Conservation (phyloP, 2,797 vertebrate genomes). For the Hippoglossus hippoglossus region DNA sequence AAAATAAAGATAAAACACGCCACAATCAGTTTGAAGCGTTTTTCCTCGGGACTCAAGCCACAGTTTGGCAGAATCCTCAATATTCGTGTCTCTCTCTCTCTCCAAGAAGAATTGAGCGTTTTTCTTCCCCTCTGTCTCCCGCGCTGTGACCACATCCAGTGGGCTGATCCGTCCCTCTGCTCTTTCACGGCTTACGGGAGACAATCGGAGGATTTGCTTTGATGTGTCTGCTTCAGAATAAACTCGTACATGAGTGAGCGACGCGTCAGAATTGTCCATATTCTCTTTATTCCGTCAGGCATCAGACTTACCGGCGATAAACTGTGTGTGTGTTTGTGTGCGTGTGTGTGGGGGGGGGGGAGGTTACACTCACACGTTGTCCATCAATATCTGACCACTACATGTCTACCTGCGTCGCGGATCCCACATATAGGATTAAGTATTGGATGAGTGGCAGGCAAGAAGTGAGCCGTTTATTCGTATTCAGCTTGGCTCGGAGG, state of each 20-base stretch:
- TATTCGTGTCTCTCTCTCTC: slow-evolving; percentile 3
- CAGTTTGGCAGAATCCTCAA: not conserved
- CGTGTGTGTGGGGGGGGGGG: not conserved
- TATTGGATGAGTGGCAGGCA: slow-evolving; percentile 31
- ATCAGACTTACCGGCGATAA: slow-evolving; percentile 17
- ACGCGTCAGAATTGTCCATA: slow-evolving; percentile 39
- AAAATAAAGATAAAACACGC: not conserved
- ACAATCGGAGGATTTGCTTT: slow-evolving; percentile 63
- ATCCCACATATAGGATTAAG: not conserved
- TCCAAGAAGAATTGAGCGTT: slow-evolving; percentile 37
- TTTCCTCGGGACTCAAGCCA: not conserved
- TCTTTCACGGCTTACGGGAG: slow-evolving; percentile 55
- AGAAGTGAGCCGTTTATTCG: slow-evolving; percentile 22
- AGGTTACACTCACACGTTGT: slow-evolving; percentile 29
- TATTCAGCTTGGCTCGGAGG: slow-evolving; percentile 7
- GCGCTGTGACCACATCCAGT: slow-evolving; percentile 38
- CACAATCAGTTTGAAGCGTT: not conserved
- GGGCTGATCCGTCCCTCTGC: slow-evolving; percentile 56
- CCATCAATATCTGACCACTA: slow-evolving; percentile 40
- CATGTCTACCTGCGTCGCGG: slow-evolving; percentile 34
- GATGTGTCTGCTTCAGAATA: slow-evolving; percentile 49
- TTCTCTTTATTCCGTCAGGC: slow-evolving; percentile 19
- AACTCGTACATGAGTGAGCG: slow-evolving; percentile 53
- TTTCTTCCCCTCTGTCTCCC: slow-evolving; percentile 36
- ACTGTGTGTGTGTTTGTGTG: not conserved